Base-by-base conservation (phyloP, 2,113 vertebrate species). In the Chitala chitala region DNA sequence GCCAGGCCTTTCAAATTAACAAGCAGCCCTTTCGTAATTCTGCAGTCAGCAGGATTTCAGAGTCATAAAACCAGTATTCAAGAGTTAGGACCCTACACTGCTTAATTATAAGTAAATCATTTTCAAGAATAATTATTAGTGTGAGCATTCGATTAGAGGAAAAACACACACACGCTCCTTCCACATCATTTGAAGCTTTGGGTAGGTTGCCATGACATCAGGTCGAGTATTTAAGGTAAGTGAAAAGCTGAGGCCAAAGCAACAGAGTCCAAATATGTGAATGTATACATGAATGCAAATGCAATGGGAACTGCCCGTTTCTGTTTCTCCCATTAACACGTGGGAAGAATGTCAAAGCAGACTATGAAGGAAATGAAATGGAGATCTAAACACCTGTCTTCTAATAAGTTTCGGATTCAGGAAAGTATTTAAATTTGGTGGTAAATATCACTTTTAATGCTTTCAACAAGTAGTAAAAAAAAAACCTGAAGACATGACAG, bases 21-120 rank as follows among this genome's bases (percentile, higher is more conserved):
- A 29, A 29, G 53, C 54, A 20, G 24, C 22, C 40, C 3, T 48
- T 68, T 68, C 40, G 29, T 48, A 42, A 68, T 68, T 46, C 64
- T 42, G 46, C 64, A 46, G 38, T 68, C 64, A 46, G 42, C 64
- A 46, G 64, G 64, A 68, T 42, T 68, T 68, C 64, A 68, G 64
- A 68, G 46, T 68, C 64, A 68, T 42, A 48, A 68, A 38, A 42
- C 64, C 44, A 68, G 44, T 68, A 68, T 12, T 48, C 46, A 29
- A 24, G 42, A 48, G 42, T 68, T 68, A 68, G 64, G 22, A 42
- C 22, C 64, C 22, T 29, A 10, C 42, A 48, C 24, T 68, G 42
- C 64, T 68, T 68, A 68, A 68, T 68, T 48, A 46, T 26, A 42
- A 29, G 64, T 26, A 46, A 55, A 55, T n/a, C 53, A 15, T 17